Percentiles rank a stretch among this genome's conserved stretches.
Conservation (phyloP, 2,113 vertebrate species). For the Macrotus californicus region DNA sequence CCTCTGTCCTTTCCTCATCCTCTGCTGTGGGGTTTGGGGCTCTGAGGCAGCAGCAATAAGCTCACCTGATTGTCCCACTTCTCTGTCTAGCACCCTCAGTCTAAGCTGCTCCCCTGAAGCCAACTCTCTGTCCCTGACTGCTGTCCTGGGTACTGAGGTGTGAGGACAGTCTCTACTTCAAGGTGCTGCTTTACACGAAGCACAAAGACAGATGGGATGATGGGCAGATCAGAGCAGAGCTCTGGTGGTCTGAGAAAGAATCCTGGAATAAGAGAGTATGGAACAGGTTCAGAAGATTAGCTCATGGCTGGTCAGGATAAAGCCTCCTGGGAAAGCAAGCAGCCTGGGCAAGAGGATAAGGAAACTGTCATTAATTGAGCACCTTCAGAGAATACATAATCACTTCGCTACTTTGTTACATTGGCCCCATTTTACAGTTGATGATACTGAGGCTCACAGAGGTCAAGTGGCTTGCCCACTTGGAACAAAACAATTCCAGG, state of each 20-base stretch:
- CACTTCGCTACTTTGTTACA: not conserved
- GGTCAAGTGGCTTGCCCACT: not conserved
- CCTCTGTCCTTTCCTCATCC: not conserved
- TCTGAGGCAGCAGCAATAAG: not conserved
- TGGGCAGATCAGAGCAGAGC: not conserved
- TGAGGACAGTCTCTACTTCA: not conserved
- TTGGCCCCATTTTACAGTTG: not conserved
- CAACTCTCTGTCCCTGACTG: not conserved
- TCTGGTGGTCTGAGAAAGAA: not conserved
- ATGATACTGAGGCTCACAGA: conserved; percentile 19
- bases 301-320: not conserved
- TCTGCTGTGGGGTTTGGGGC: not conserved
- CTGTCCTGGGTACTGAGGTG: not conserved
- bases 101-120: not conserved
- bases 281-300: conserved; percentile 21
- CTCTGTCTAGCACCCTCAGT: not conserved
- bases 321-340: not conserved
- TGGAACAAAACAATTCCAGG: not conserved
- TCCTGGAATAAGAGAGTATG: not conserved
- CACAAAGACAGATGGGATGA: not conserved
- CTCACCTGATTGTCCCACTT: not conserved
- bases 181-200: not conserved
- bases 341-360: not conserved
- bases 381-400: not conserved
- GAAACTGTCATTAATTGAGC: not conserved